Evolutionary conservation across 2,888 invertebrate genomes (phyloP), one percentile per base, ranked within the genome.

Genomic region (Caenorhabditis sp.): DNA sequence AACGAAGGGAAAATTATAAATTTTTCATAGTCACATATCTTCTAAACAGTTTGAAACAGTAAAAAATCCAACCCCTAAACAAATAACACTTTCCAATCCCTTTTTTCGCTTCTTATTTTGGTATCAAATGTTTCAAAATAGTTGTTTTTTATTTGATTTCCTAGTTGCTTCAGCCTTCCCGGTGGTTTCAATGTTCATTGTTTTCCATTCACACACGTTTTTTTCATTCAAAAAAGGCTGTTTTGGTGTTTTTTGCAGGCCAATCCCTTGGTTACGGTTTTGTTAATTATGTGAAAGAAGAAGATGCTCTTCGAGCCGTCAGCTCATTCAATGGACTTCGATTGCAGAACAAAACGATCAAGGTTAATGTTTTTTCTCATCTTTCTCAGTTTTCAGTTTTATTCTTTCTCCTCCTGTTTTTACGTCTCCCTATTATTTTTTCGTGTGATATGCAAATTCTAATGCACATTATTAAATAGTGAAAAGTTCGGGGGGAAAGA

Each of bases 191-290:
- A 43, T 14, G 3, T 43, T 3, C 17, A 17, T 43, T 43, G 10
- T 17, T 43, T 14, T 43, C 43, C 12, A 17, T 43, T 43, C 43
- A 43, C 43, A 43, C 43, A 43, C 7, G 14, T 43, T 43, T 17
- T 57, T 57, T 57, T n/a, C 4, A n/a, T 57, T 57, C 4, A 4
- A 57, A 57, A 57, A 36, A 23, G 31, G 31, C 58, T 36, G 31
- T 58, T 58, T 23, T 53, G 53, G 53, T 53, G 53, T 74, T 63
- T 58, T 65, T 76, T 78, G 67, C 75, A 91, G 99, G 99, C 86
- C 99, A 99, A 91, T 97, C 96, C 90, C 92, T 99, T 88, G 99
- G 99, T 87, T 99, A 99, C 90, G 99, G 97, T 84, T 99, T 99
- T 91, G 99, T 99, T 88, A 99, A 99, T 91, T 99, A 97, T 91